These are phyloP conservation scores for Telenomus remus DNA, from an alignment of 1,140 invertebrate species.

Conservation along the genomic window DNA sequence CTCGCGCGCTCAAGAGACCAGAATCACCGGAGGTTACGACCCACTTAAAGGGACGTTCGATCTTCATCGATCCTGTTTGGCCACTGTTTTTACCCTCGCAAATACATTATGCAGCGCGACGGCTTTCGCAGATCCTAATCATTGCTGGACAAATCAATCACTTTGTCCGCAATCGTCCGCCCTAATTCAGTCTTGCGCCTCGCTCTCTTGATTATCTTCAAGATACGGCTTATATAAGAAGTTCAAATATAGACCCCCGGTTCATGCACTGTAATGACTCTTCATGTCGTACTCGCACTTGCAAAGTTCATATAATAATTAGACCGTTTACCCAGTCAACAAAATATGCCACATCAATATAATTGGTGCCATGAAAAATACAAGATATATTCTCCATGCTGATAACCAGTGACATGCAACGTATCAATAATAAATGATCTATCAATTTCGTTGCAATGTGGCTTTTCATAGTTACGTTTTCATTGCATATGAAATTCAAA, in stretches of 20 bases:
- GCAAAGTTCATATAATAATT: no score
- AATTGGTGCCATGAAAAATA: no score
- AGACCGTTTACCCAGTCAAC: no score
- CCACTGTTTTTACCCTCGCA: constrained; percentile 52
- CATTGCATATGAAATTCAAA: no score
- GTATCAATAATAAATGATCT: no score
- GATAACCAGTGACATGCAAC: no score
- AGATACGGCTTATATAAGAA: background rate
- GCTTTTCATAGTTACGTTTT: no score
- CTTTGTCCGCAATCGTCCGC: constrained; percentile 18
- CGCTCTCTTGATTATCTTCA: background rate
- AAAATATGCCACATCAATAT: no score
- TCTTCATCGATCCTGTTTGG: constrained; percentile 60
- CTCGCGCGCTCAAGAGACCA: constrained; percentile 68
- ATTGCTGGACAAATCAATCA: constrained; percentile 46
- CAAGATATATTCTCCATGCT: no score
- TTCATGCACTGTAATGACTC: no score
- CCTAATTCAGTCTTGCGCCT: constrained; percentile 2
- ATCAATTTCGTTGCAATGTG: no score
- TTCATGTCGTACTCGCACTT: no score
- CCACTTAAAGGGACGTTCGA: constrained; percentile 68
- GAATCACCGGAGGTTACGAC: constrained; percentile 70
- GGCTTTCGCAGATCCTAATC: constrained; percentile 38
- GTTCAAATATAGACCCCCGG: background rate
- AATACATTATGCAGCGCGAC: constrained; percentile 35